phyloP scores from a whole-genome alignment of 2,797 vertebrate genomes.

The Netta rufina region DNA sequence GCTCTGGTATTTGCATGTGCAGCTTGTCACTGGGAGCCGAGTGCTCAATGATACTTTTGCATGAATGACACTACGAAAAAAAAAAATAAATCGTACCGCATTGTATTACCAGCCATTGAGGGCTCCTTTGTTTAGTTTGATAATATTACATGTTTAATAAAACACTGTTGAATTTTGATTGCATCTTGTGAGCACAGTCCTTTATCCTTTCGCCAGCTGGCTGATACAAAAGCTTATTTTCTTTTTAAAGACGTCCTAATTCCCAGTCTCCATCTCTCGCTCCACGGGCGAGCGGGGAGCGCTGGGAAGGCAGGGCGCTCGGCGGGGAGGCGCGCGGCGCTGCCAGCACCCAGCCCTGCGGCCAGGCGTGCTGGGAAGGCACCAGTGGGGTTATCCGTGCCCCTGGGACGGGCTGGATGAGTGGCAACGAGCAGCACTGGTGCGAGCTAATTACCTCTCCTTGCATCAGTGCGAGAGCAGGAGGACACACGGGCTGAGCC shows the following conservation, averaged over 20 bases:
- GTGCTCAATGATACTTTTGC: constrained; percentile 43
- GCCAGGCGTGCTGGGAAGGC: constrained; percentile 42
- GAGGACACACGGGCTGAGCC: neutral
- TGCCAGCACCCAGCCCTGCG: no score
- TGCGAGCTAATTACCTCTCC: constrained; percentile 59
- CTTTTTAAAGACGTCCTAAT: constrained; percentile 70
- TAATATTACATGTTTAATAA: constrained; percentile 78
- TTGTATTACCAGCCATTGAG: constrained; percentile 73
- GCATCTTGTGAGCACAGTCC: constrained; percentile 70
- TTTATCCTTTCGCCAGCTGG: constrained; percentile 76
- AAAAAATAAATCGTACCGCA: constrained; percentile 21
- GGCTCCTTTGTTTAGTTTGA: constrained; percentile 74
- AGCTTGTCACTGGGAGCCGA: neutral
- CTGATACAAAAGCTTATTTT: constrained; percentile 76
- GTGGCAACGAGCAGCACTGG: constrained; percentile 64
- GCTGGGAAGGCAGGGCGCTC: neutral
- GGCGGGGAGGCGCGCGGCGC: no score
- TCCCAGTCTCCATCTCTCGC: constrained; percentile 32
- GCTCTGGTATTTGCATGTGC: constrained; percentile 26
- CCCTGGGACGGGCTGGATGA: constrained; percentile 63
- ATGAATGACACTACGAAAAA: constrained; percentile 58
- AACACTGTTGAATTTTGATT: constrained; percentile 75
- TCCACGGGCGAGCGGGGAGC: neutral
- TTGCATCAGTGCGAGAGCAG: constrained; percentile 59
- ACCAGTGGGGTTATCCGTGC: constrained; percentile 59